A percentile compares a stretch with the other conserved stretches of the same genome.
These are phyloP conservation scores for Prietella phreatophila DNA, from an alignment of 2,113 vertebrate genomes.

Conservation along the genomic window DNA sequence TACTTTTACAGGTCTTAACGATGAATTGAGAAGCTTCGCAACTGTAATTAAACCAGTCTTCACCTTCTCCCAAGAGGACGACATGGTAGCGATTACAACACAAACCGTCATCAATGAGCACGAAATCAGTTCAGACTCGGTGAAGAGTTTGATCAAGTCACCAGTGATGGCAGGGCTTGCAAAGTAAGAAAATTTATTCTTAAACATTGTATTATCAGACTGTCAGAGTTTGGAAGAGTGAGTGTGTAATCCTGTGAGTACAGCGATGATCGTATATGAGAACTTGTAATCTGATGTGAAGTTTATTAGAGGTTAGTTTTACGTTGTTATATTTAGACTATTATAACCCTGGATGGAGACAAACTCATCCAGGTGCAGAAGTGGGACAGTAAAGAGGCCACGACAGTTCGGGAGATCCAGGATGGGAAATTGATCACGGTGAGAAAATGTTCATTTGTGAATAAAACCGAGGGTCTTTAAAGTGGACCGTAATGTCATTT, in stretches of 20 bases:
- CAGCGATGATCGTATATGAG: neutral
- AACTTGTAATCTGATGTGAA: neutral
- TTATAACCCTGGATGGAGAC: slow-evolving; percentile 82
- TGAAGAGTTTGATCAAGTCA: slow-evolving; percentile 91
- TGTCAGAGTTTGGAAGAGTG: neutral
- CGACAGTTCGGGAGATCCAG: slow-evolving; percentile 87
- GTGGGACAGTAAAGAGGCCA: slow-evolving; percentile 92
- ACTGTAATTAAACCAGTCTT: slow-evolving; percentile 91
- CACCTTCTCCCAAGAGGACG: slow-evolving; percentile 86
- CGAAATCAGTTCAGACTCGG: slow-evolving; percentile 91
- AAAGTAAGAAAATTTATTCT: slow-evolving; percentile 75
- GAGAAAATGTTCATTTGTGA: slow-evolving; percentile 55
- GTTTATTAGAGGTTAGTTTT: neutral
- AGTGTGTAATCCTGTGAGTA: neutral
- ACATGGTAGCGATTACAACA: slow-evolving; percentile 81
- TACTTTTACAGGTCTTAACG: slow-evolving; percentile 79
- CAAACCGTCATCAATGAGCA: slow-evolving; percentile 92
- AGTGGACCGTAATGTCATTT: neutral
- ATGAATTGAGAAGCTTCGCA: slow-evolving; percentile 86
- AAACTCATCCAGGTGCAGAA: slow-evolving; percentile 91
- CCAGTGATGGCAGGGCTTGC: slow-evolving; percentile 83
- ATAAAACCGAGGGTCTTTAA: neutral
- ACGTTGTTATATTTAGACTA: slow-evolving; percentile 71
- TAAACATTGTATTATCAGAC: neutral
- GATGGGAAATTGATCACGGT: slow-evolving; percentile 91